Percentiles rank a stretch among this genome's conserved stretches.
phyloP scores from a whole-genome alignment of 2,888 invertebrate species.

The Azorinus chamasolen region DNA sequence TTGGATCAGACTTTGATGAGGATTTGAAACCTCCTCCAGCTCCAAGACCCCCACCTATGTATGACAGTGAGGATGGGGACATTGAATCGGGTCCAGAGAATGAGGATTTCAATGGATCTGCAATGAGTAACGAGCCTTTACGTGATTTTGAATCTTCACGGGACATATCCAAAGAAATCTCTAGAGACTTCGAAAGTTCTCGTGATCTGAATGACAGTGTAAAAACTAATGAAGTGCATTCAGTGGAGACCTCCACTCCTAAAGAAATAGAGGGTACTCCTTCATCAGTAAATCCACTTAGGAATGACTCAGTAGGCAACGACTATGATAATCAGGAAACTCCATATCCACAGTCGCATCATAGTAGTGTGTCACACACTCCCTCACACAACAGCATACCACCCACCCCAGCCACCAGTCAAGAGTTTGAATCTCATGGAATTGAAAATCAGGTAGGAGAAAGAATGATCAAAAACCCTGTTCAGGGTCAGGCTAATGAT shows the following conservation, averaged over 20 bases:
- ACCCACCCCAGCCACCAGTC: conserved; percentile 55
- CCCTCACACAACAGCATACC: conserved; percentile 64
- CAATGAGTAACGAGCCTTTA: conserved; percentile 60
- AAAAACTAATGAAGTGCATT: conserved; percentile 55
- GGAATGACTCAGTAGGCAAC: conserved; percentile 57
- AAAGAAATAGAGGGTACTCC: conserved; percentile 55
- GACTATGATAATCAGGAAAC: conserved; percentile 51
- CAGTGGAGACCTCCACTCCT: conserved; percentile 62
- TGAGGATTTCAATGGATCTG: conserved; percentile 62
- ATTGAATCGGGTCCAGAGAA: conserved; percentile 74
- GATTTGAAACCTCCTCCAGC: conserved; percentile 74
- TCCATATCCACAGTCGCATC: conserved; percentile 55
- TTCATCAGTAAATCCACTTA: conserved; percentile 54
- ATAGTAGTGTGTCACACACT: conserved; percentile 59
- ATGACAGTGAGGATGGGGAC: conserved; percentile 74
- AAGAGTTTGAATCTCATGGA: conserved; percentile 59
- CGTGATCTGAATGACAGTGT: conserved; percentile 64
- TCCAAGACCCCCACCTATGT: conserved; percentile 73
- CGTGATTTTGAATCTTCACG: conserved; percentile 66
- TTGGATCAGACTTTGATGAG: conserved; percentile 73
- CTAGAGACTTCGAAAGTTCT: conserved; percentile 65
- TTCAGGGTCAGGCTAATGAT: conserved; percentile 59
- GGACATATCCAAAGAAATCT: conserved; percentile 60
- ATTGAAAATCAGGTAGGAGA: conserved; percentile 34
- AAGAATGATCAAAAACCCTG: conserved; percentile 39